phyloP scores from a whole-genome alignment of 2,113 vertebrate species.

The human region DNA sequence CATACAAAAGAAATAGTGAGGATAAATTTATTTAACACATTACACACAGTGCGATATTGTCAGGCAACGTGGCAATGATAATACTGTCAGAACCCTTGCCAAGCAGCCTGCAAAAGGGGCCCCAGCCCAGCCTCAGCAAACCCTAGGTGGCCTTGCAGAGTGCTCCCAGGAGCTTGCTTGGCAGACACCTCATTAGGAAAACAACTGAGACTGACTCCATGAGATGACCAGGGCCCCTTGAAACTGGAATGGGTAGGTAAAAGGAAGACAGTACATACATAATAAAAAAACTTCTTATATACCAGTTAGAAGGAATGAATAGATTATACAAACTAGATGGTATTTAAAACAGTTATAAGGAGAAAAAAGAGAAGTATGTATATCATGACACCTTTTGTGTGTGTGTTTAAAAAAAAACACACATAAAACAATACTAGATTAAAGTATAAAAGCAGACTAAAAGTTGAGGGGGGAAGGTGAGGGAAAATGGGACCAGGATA shows the following conservation, averaged over 20 bases:
- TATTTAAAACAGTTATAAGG: background rate
- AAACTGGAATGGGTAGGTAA: background rate
- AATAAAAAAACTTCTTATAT: background rate
- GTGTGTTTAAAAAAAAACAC: background rate
- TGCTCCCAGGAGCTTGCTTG: background rate
- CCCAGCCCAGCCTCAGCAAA: background rate
- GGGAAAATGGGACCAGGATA: background rate
- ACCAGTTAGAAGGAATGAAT: background rate
- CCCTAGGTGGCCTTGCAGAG: too few species aligned
- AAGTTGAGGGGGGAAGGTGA: background rate
- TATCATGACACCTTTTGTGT: background rate
- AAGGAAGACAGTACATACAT: background rate
- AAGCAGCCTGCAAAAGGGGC: background rate
- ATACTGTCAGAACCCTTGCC: background rate
- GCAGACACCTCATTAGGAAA: background rate
- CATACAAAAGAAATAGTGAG: background rate
- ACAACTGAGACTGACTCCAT: background rate
- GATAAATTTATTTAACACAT: background rate
- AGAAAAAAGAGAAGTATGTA: background rate
- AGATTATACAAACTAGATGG: background rate
- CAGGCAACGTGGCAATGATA: background rate
- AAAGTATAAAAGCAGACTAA: background rate
- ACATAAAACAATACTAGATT: background rate
- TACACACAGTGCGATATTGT: background rate
- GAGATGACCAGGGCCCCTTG: background rate